Percentiles rank a stretch among this genome's conserved stretches.
Evolutionary conservation across 2,888 invertebrate species (phyloP).

Genomic region (Nycteola revayana): DNA sequence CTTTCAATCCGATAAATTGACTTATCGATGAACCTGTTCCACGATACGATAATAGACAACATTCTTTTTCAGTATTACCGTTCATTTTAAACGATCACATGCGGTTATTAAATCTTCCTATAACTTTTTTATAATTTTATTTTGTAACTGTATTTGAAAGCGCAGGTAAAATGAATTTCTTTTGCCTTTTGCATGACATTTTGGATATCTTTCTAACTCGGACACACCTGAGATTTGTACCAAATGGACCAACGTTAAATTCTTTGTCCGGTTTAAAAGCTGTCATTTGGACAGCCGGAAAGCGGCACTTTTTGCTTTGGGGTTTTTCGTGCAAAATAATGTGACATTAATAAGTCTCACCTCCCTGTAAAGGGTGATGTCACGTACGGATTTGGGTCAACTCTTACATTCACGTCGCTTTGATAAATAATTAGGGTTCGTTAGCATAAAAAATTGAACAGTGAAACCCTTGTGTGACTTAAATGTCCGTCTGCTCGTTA

Average conservation of each 20-base stretch:
- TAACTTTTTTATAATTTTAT: too few species aligned
- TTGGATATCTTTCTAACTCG: slow-evolving; percentile 24
- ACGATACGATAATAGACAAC: slow-evolving; percentile 23
- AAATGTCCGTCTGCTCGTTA: slow-evolving; percentile 27
- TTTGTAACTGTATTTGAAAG: too few species aligned
- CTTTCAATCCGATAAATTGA: slow-evolving; percentile 32
- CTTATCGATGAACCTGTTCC: slow-evolving; percentile 31
- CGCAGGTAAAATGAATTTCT: slow-evolving; percentile 10
- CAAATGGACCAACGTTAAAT: slow-evolving; percentile 37
- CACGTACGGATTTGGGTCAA: slow-evolving; percentile 55
- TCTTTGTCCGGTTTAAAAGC: slow-evolving; percentile 54
- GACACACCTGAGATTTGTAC: slow-evolving; percentile 40
- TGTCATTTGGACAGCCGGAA: slow-evolving; percentile 61
- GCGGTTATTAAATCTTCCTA: too few species aligned
- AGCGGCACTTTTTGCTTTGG: slow-evolving; percentile 58
- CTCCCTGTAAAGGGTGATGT: slow-evolving; percentile 54
- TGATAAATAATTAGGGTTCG: slow-evolving; percentile 44
- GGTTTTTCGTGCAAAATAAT: slow-evolving; percentile 60
- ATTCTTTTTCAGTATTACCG: too few species aligned
- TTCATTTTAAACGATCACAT: too few species aligned
- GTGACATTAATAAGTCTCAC: slow-evolving; percentile 67
- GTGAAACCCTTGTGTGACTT: slow-evolving; percentile 28
- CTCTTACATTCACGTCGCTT: slow-evolving; percentile 42
- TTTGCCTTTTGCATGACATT: slow-evolving; percentile 22
- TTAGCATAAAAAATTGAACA: slow-evolving; percentile 29